phyloP scores from a whole-genome alignment of 2,797 vertebrate species.

The Lagodon rhomboides region DNA sequence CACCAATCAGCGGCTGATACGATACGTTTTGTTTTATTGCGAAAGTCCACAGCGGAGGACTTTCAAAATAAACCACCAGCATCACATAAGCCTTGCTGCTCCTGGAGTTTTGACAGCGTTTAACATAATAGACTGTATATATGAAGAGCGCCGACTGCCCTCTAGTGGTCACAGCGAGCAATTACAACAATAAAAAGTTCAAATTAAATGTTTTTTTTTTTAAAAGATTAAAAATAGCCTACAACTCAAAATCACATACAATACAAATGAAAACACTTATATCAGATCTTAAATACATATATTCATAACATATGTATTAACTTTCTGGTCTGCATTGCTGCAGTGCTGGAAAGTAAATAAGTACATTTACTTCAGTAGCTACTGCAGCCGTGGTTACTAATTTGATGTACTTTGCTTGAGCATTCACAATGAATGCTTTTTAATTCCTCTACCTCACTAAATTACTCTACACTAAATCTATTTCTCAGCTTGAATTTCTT shows the following conservation, averaged over 20 bases:
- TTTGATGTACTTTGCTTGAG: too few species aligned
- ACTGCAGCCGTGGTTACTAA: too few species aligned
- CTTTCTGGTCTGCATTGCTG: too few species aligned
- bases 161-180: not conserved
- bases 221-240: too few species aligned
- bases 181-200: not conserved
- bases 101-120: not conserved
- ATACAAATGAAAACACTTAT: not conserved
- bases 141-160: not conserved
- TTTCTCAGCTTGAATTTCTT: too few species aligned
- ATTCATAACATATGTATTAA: too few species aligned
- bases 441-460: too few species aligned
- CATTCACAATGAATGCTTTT: too few species aligned
- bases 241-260: not conserved
- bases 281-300: not conserved
- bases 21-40: not conserved
- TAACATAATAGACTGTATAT: not conserved
- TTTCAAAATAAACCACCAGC: not conserved
- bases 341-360: not conserved
- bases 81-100: not conserved
- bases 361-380: too few species aligned
- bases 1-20: not conserved
- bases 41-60: not conserved
- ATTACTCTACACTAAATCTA: too few species aligned
- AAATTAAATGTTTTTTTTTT: too few species aligned